Base-by-base conservation (phyloP, 2,113 vertebrate species). In the Leucopsar rothschildi region DNA sequence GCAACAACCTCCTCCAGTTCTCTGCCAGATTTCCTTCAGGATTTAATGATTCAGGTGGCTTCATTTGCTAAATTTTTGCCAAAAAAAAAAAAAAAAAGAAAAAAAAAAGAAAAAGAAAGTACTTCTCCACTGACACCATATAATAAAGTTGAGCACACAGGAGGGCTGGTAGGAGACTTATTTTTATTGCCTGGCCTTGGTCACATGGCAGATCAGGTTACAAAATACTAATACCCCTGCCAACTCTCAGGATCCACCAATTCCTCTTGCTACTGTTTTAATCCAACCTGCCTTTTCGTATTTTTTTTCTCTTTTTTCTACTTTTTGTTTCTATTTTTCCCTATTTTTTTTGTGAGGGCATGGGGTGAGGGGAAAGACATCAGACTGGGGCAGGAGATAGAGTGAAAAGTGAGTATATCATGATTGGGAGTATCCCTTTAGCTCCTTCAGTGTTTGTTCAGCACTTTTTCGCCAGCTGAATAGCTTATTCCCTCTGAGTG, bases 21-120 rank as follows among this genome's bases (percentile, higher is more conserved):
- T 71, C 84, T 95, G 96, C 96, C 92, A 96, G 92, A 89, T 88
- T 96, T 94, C 92, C 94, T 96, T 97, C 94, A 92, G 69, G 87
- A 95, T 80, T 93, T 94, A 96, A 94, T 96, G 93, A 96, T 96
- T 96, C 96, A 95, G 95, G 95, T 95, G 96, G 93, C 78, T 97
- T 96, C 86, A 91, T 92, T 89, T 94, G 91, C 92, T 93, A 94
- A 73, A 73, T 92, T 96, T 96, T 94, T 91, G 80, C 90, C 76
- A 80, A 47, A 56, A 55, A 44, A 37, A 53, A 64, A 35, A 29
- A 63, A 33, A 63, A 20, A 29, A 35, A 90, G 75, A 79, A 75
- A 63, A 63, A 73, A 84, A 76, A 87, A 61, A 70, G 55, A 60
- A 78, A 86, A 89, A 87, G 59, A 82, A 66, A 71, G 88, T 55